Percentiles rank a stretch among this genome's conserved stretches.
phyloP scores from a whole-genome alignment of 2,888 invertebrate species.

The Tyria jacobaeae region DNA sequence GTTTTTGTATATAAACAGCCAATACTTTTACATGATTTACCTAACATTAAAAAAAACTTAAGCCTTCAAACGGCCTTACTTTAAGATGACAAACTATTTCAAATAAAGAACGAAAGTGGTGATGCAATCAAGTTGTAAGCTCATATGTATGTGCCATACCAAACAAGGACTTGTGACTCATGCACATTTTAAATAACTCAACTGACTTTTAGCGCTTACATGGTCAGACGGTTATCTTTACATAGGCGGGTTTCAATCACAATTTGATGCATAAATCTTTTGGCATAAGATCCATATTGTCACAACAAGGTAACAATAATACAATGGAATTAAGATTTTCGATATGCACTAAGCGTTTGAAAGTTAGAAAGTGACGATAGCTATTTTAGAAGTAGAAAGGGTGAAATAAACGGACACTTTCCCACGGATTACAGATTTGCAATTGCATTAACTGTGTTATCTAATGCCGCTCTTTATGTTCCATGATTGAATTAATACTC shows the following conservation, averaged over 20 bases:
- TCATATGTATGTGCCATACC: conserved; percentile 36
- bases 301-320: conserved; percentile 21
- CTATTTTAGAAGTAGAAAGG: conserved; percentile 21
- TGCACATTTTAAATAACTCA: conserved; percentile 32
- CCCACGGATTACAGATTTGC: conserved; percentile 15
- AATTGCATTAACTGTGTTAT: background rate
- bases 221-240: conserved; percentile 29
- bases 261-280: conserved; percentile 40
- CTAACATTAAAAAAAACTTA: conserved; percentile 5
- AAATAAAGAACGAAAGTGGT: conserved; percentile 46
- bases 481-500: too few relatives aligned
- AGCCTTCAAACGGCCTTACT: conserved; percentile 30
- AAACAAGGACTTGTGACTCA: conserved; percentile 46
- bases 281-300: conserved; percentile 38
- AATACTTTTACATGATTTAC: conserved; percentile 15
- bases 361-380: conserved; percentile 48
- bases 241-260: conserved; percentile 34
- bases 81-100: conserved; percentile 29
- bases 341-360: conserved; percentile 32
- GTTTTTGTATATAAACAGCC: conserved; percentile 29
- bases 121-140: conserved; percentile 43
- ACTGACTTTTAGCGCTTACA: conserved; percentile 30
- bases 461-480: background rate
- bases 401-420: conserved; percentile 28
- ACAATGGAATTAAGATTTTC: conserved; percentile 28